A percentile compares a stretch with the other conserved stretches of the same genome.
These are phyloP conservation scores for Glaucopsyche alexis DNA, from an alignment of 2,888 invertebrate species.

Conservation along the genomic window DNA sequence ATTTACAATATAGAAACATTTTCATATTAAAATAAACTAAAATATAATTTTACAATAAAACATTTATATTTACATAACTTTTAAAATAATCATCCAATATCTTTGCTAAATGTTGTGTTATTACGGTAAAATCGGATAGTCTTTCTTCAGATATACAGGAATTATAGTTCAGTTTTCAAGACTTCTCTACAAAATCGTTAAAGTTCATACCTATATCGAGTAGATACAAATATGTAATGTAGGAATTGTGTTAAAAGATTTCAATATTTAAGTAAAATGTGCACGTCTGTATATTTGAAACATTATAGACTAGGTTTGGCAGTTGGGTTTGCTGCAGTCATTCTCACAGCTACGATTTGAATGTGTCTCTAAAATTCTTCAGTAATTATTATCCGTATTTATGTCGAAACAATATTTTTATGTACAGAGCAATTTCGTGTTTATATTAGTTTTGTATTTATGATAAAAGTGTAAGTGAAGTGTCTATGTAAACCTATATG, in stretches of 20 bases:
- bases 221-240: too few species aligned
- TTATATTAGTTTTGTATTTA: too few species aligned
- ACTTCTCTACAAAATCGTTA: too few species aligned
- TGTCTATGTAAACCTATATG: too few species aligned
- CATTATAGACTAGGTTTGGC: neutral
- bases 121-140: neutral
- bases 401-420: too few species aligned
- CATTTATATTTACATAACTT: conserved; percentile 2
- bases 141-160: neutral
- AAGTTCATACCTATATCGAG: too few species aligned
- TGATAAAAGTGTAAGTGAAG: too few species aligned
- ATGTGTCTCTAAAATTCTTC: neutral
- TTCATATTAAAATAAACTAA: neutral
- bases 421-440: too few species aligned
- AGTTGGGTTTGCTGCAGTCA: neutral
- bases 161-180: neutral
- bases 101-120: neutral
- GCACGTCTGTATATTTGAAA: too few species aligned
- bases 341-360: neutral
- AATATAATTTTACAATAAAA: neutral
- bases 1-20: conserved; percentile 8
- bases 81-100: neutral
- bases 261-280: too few species aligned
- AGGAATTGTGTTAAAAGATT: too few species aligned
- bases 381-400: too few species aligned